A percentile compares a stretch with the other conserved stretches of the same genome.
phyloP scores from a whole-genome alignment of 1,140 invertebrate genomes.

The Latrodectus geometricus region DNA sequence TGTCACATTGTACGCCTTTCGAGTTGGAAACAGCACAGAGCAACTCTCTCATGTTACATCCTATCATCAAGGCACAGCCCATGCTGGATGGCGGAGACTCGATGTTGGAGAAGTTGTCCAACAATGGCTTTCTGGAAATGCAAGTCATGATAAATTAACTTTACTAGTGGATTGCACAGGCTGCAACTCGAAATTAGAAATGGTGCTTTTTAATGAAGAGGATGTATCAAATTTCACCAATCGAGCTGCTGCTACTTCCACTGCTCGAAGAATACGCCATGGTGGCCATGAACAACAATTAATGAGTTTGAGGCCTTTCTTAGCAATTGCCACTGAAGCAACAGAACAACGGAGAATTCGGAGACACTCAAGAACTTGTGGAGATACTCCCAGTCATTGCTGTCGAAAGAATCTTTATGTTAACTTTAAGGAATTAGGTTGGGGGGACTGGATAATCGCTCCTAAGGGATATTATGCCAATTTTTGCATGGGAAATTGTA shows the following conservation, averaged over 20 bases:
- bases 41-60: constrained; percentile 71
- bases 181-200: constrained; percentile 75
- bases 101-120: constrained; percentile 80
- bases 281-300: constrained; percentile 66
- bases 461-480: constrained; percentile 90
- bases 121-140: constrained; percentile 70
- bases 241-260: constrained; percentile 30
- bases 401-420: constrained; percentile 93
- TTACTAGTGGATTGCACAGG: constrained; percentile 87
- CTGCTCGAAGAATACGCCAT: constrained; percentile 67
- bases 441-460: constrained; percentile 96
- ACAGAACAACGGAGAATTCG: constrained; percentile 74
- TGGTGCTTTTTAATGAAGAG: constrained; percentile 67
- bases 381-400: constrained; percentile 81
- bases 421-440: constrained; percentile 88
- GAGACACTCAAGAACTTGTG: constrained; percentile 84
- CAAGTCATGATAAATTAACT: constrained; percentile 75
- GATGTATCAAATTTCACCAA: constrained; percentile 39
- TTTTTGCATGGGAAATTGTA: constrained; percentile 91
- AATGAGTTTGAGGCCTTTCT: constrained; percentile 76
- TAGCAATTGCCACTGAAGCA: constrained; percentile 84
- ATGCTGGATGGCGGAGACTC: constrained; percentile 86
- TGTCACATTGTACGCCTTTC: constrained; percentile 78
- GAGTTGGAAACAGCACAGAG: constrained; percentile 68
- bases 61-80: constrained; percentile 76